Conservation (phyloP, 2,113 vertebrate genomes). For the Mesitornis unicolor region DNA sequence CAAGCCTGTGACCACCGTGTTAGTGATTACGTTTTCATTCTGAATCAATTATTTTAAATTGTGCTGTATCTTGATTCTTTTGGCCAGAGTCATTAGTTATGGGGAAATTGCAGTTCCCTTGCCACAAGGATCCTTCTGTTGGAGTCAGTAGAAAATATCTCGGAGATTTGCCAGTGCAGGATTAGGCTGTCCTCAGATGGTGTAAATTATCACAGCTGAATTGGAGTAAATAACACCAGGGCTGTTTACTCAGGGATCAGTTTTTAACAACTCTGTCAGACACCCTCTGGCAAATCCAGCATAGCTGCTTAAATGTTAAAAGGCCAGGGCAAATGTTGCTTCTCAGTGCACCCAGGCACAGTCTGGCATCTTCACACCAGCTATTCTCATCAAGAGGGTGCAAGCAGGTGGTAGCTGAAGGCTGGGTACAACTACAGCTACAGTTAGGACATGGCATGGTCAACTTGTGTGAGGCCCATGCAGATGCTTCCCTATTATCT, state of each 20-base stretch:
- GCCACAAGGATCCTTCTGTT: neutral
- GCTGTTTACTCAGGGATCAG: constrained; percentile 27
- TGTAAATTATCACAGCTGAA: constrained; percentile 25
- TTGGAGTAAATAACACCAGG: neutral
- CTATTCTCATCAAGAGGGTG: neutral
- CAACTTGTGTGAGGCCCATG: neutral
- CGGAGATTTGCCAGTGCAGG: neutral
- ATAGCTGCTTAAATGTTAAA: constrained; percentile 24
- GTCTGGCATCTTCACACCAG: neutral
- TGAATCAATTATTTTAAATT: neutral
- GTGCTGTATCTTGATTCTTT: neutral
- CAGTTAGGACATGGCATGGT: neutral
- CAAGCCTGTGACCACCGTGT: neutral
- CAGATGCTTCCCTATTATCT: neutral
- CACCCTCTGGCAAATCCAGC: neutral
- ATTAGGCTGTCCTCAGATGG: neutral
- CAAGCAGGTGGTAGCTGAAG: neutral
- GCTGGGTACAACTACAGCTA: neutral
- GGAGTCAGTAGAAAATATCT: neutral
- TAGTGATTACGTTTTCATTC: neutral
- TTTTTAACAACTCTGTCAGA: neutral
- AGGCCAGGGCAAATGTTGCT: neutral
- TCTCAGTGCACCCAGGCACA: neutral
- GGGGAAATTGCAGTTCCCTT: neutral
- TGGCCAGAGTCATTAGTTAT: neutral